Evolutionary conservation across 2,113 vertebrate species (phyloP).

Genomic region (Sturnira hondurensis): DNA sequence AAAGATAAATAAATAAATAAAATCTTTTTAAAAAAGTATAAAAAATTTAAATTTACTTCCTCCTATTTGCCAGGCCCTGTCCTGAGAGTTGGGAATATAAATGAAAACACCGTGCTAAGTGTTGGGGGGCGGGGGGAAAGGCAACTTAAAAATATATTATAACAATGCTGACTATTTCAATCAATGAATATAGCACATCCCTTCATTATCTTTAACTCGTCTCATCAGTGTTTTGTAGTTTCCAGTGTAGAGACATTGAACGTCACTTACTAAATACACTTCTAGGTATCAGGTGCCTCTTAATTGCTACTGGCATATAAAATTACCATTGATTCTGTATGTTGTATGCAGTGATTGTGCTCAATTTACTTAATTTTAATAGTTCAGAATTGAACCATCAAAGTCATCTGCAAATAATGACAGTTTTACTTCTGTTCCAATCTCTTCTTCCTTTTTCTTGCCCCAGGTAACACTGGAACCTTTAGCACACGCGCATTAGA

Average conservation of each 20-base stretch:
- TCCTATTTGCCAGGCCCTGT: neutral
- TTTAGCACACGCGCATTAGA: neutral
- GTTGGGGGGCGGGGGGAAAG: neutral
- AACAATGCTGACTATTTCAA: neutral
- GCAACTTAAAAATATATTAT: neutral
- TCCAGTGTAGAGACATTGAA: neutral
- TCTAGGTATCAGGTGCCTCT: neutral
- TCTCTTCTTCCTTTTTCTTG: neutral
- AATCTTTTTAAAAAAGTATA: no score
- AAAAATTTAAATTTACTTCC: neutral
- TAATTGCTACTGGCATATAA: neutral
- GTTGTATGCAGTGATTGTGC: neutral
- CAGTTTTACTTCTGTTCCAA: neutral
- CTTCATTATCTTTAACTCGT: neutral
- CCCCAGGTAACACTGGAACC: neutral
- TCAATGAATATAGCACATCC: neutral
- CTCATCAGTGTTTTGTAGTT: neutral
- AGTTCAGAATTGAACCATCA: neutral
- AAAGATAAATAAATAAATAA: no score
- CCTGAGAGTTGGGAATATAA: neutral
- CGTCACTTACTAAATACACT: neutral
- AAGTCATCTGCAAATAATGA: neutral
- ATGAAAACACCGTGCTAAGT: neutral
- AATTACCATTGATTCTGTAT: neutral
- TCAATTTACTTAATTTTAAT: constrained; percentile 4